These are phyloP conservation scores for Dissostichus mawsoni DNA, from an alignment of 2,113 vertebrate species.

Conservation along the genomic window DNA sequence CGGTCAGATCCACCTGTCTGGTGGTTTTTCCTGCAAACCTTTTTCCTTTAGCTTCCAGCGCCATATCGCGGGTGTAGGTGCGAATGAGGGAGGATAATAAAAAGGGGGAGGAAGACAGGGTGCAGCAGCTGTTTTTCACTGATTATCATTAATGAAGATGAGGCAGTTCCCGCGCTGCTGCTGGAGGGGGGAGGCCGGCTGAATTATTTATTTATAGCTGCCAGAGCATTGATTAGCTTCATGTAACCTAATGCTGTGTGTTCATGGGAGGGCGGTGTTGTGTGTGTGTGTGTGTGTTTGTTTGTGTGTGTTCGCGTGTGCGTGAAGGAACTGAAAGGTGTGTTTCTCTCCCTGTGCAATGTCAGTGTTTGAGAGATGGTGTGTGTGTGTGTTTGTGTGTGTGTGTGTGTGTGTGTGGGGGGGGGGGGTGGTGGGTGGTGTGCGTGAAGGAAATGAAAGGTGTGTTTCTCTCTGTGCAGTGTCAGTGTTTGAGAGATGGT, in stretches of 20 bases:
- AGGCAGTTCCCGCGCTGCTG: slow-evolving; percentile 15
- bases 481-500: not conserved
- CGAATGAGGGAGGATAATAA: not conserved
- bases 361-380: too few species aligned
- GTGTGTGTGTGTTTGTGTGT: too few species aligned
- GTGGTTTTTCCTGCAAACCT: not conserved
- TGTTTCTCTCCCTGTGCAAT: too few species aligned
- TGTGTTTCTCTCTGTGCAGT: not conserved
- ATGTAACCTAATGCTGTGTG: slow-evolving; percentile 24
- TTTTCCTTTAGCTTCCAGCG: slow-evolving; percentile 14
- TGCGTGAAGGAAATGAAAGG: not conserved
- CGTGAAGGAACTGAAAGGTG: too few species aligned
- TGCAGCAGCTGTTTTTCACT: not conserved
- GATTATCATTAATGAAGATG: not conserved
- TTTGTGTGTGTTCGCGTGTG: not conserved
- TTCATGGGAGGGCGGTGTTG: too few species aligned
- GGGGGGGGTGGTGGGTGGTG: not conserved
- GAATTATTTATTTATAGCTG: slow-evolving; percentile 75
- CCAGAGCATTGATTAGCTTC: slow-evolving; percentile 65
- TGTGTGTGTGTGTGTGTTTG: slow-evolving; percentile 8
- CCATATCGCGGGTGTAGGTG: slow-evolving; percentile 36
- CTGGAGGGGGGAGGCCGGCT: slow-evolving; percentile 35
- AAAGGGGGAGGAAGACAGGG: slow-evolving; percentile 1
- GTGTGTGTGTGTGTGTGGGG: too few species aligned
- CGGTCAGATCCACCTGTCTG: slow-evolving; percentile 40